These are phyloP conservation scores for Lacerta agilis DNA, from an alignment of 2,797 vertebrate genomes.

Conservation along the genomic window DNA sequence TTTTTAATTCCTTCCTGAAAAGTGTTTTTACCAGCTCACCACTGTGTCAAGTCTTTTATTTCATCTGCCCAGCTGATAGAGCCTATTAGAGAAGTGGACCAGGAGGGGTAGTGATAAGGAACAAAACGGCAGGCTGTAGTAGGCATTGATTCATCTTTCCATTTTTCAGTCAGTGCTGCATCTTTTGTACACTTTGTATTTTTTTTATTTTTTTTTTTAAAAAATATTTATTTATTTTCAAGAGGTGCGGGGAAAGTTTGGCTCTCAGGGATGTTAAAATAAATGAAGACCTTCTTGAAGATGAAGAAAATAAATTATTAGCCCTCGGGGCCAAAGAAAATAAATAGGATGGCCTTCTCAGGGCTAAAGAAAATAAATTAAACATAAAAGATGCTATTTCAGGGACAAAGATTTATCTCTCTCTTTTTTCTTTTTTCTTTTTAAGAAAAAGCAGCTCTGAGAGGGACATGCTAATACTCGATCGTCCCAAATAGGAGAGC, in stretches of 20 bases:
- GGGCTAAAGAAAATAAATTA: slow-evolving; percentile 79
- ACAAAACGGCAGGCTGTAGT: background rate
- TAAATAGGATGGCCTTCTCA: slow-evolving; percentile 70
- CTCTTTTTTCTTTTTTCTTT: slow-evolving; percentile 17
- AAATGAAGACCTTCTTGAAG: slow-evolving; percentile 74
- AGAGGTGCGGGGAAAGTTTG: slow-evolving; percentile 40
- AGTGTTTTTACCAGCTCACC: background rate
- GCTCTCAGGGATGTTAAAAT: slow-evolving; percentile 66
- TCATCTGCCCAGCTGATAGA: background rate
- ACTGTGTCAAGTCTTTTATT: background rate
- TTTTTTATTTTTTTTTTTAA: background rate
- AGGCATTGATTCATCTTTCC: slow-evolving; percentile 36
- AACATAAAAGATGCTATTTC: slow-evolving; percentile 75
- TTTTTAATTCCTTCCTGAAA: background rate
- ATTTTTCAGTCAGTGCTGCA: slow-evolving; percentile 22
- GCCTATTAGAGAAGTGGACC: background rate
- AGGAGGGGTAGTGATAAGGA: background rate
- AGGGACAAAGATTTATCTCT: slow-evolving; percentile 76
- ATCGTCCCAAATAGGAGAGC: slow-evolving; percentile 51
- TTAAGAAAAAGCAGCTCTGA: slow-evolving; percentile 21
- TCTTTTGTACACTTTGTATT: background rate
- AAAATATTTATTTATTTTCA: background rate
- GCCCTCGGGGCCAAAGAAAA: slow-evolving; percentile 63
- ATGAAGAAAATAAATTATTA: slow-evolving; percentile 76
- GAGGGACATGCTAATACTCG: slow-evolving; percentile 52